These are phyloP conservation scores for Drosophila rufa DNA, from an alignment of 1,140 invertebrate species.

Conservation along the genomic window DNA sequence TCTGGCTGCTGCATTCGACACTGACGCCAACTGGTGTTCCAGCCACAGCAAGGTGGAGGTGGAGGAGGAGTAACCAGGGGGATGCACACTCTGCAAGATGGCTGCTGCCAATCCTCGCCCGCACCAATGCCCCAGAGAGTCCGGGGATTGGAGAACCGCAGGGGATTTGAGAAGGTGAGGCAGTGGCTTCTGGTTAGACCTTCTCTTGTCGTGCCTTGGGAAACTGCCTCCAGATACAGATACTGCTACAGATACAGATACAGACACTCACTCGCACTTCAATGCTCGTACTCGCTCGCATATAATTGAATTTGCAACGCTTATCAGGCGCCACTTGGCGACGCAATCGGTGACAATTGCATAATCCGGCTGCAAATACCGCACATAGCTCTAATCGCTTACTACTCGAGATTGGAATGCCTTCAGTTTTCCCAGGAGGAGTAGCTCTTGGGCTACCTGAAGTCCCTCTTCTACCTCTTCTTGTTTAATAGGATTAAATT, in stretches of 20 bases:
- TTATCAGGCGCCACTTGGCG: conserved; percentile 76
- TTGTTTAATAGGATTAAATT: conserved; percentile 5
- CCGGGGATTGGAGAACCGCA: conserved; percentile 4
- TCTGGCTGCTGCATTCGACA: conserved; percentile 63
- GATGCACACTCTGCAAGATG: conserved; percentile 59
- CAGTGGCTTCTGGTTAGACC: conserved; percentile 35
- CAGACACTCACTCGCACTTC: conserved; percentile 35
- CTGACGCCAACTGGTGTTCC: conserved; percentile 57
- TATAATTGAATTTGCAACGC: conserved; percentile 79
- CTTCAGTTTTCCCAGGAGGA: conserved; percentile 8
- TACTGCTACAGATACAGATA: conserved; percentile 19
- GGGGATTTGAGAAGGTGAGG: not conserved
- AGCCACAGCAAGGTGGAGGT: conserved; percentile 3
- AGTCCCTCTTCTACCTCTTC: not conserved
- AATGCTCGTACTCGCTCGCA: conserved; percentile 39
- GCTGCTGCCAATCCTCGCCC: conserved; percentile 69
- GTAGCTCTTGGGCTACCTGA: conserved; percentile 7
- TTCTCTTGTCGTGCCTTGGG: conserved; percentile 35
- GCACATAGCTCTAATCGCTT: conserved; percentile 33
- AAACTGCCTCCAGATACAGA: conserved; percentile 41
- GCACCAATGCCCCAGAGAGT: conserved; percentile 28
- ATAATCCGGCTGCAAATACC: conserved; percentile 66
- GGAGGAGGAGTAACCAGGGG: not conserved
- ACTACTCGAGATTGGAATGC: conserved; percentile 20
- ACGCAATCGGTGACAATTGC: conserved; percentile 78